phyloP scores from a whole-genome alignment of 2,888 invertebrate genomes.

The Xylota segnis region DNA sequence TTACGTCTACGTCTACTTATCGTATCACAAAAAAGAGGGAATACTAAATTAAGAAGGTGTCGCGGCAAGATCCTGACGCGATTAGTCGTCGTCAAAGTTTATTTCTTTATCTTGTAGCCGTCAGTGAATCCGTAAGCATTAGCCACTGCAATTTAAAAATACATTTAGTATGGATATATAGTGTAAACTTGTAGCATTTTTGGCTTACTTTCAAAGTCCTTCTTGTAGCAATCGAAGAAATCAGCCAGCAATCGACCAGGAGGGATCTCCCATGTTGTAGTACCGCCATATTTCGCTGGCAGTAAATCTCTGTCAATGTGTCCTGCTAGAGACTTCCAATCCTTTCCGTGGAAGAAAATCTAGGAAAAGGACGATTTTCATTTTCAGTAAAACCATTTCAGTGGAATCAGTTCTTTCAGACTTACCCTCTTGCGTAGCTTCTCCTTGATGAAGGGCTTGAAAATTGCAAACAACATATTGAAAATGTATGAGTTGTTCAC shows the following conservation, averaged over 20 bases:
- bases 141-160: slow-evolving; percentile 85
- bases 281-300: slow-evolving; percentile 89
- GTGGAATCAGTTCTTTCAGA: slow-evolving; percentile 49
- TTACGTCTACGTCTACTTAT: slow-evolving; percentile 51
- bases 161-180: no score
- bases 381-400: background rate
- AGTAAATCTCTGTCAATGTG: slow-evolving; percentile 87
- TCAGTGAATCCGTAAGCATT: slow-evolving; percentile 86
- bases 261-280: slow-evolving; percentile 85
- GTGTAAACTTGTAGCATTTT: background rate
- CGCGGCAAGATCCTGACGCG: slow-evolving; percentile 73
- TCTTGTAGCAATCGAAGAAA: slow-evolving; percentile 88
- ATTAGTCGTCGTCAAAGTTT: slow-evolving; percentile 34
- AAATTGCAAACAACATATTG: slow-evolving; percentile 93
- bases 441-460: slow-evolving; percentile 94
- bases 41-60: slow-evolving; percentile 66
- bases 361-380: slow-evolving; percentile 80
- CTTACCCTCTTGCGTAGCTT: slow-evolving; percentile 91
- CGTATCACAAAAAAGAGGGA: slow-evolving; percentile 71
- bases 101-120: slow-evolving; percentile 82
- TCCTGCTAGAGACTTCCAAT: slow-evolving; percentile 87
- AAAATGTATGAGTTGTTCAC: slow-evolving; percentile 95
- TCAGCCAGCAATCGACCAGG: slow-evolving; percentile 89
- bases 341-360: slow-evolving; percentile 90
- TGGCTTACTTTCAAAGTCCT: slow-evolving; percentile 88